Conservation (phyloP, 2,888 invertebrate species). For the Erannis defoliaria region DNA sequence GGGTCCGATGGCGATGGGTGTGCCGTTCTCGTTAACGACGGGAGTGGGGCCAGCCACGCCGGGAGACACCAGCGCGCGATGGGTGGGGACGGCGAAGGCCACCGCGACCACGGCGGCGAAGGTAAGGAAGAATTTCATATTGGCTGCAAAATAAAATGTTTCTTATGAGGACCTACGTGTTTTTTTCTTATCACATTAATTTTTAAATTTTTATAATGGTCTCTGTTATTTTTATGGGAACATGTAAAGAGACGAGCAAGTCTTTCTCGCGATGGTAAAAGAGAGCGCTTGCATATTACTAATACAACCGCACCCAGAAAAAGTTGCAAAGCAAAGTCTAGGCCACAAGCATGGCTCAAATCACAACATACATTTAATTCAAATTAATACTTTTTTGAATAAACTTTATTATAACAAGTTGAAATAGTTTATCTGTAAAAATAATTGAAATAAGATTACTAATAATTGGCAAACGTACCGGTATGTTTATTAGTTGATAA, state of each 20-base stretch:
- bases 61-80: conserved; percentile 39
- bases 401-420: background rate
- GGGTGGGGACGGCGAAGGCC: conserved; percentile 39
- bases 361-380: too few relatives aligned
- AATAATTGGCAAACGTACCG: conserved; percentile 39
- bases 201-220: too few relatives aligned
- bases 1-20: conserved; percentile 46
- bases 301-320: too few relatives aligned
- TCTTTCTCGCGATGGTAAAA: too few relatives aligned
- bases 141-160: conserved; percentile 29
- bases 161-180: background rate
- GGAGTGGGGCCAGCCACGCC: conserved; percentile 42
- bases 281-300: too few relatives aligned
- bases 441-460: too few relatives aligned
- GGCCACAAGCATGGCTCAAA: too few relatives aligned
- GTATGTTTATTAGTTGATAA: conserved; percentile 41
- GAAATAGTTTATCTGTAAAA: too few relatives aligned
- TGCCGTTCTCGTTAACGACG: conserved; percentile 19
- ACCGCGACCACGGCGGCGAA: conserved; percentile 45
- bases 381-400: background rate
- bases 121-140: conserved; percentile 40
- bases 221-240: too few relatives aligned
- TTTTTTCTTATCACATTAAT: too few relatives aligned
- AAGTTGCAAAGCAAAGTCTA: too few relatives aligned
- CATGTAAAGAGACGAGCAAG: too few relatives aligned